Evolutionary conservation across 2,113 vertebrate species (phyloP), one percentile per base, ranked within the genome.

Genomic region (Theristicus caerulescens): DNA sequence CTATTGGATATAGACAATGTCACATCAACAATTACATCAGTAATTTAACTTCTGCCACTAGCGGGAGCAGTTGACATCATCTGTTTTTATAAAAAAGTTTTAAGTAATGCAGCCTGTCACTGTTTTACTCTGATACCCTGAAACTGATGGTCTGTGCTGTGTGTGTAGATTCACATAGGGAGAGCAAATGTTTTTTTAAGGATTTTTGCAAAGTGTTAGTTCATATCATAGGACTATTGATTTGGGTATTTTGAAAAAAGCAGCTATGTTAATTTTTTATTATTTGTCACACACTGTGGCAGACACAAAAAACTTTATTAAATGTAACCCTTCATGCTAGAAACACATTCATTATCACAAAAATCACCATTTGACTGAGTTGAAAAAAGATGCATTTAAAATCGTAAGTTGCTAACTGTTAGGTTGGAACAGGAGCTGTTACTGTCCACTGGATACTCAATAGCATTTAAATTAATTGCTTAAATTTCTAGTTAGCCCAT

Each of bases 381-480:
- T 95, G 64, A 76, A 94, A 73, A 69, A 96, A 93, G 76, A 79
- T 62, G 20, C 16, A 90, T 76, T 92, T 94, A 93, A 90, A 97
- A 92, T 74, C 71, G 34, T 65, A 96, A 95, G 95, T 94, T 87
- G 51, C 69, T 87, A 88, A 83, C 69, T 93, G 55, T 65, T 61
- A 90, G 16, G 80, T 58, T 94, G 79, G 70, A 98, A 94, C 77
- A 86, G 64, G 18, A 96, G 26, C 76, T 84, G 88, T 95, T 95
- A 65, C 67, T 88, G 57, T 88, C 16, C 38, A 82, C 44, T 64
- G 79, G 70, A 51, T 89, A 85, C 69, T 91, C 86, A 92, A 77
- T 55, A 92, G 34, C 67, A 91, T 95, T 96, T 92, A 95, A 96
- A 97, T 95, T 87, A 97, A 97, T 90, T 77, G 80, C 87, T 90